Conservation (phyloP, 2,113 vertebrate species). For the Chrysochloris asiatica region DNA sequence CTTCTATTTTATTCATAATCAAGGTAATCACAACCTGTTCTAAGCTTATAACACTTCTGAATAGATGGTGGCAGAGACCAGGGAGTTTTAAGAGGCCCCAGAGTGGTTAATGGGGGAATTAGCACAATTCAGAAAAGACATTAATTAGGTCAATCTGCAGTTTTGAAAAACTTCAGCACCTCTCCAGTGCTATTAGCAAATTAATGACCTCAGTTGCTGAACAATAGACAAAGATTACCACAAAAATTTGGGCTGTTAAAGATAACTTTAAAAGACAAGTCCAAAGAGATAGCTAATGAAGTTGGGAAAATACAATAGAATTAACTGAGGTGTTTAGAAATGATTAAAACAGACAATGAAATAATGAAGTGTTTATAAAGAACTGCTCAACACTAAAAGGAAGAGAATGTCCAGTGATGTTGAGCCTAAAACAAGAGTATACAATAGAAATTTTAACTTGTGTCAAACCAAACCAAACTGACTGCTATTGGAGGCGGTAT, state of each 20-base stretch:
- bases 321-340: conserved; percentile 37
- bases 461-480: not conserved
- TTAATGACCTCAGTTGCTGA: conserved; percentile 72
- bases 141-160: conserved; percentile 79
- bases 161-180: conserved; percentile 76
- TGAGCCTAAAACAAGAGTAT: not conserved
- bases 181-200: conserved; percentile 78
- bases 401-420: not conserved
- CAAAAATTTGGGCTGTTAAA: conserved; percentile 51
- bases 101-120: conserved; percentile 79
- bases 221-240: conserved; percentile 71
- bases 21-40: conserved; percentile 67
- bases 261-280: conserved; percentile 31
- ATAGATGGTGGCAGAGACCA: conserved; percentile 62
- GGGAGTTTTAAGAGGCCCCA: conserved; percentile 76
- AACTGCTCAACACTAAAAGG: not conserved
- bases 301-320: conserved; percentile 51
- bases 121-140: conserved; percentile 78
- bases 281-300: conserved; percentile 45
- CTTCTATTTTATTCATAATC: conserved; percentile 53
- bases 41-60: conserved; percentile 68
- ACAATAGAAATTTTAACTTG: not conserved
- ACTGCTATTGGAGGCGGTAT: not conserved
- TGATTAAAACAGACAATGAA: conserved; percentile 43
- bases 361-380: conserved; percentile 34